These are phyloP conservation scores for Apogon talboti DNA, from an alignment of 2,797 vertebrate genomes.

Conservation along the genomic window DNA sequence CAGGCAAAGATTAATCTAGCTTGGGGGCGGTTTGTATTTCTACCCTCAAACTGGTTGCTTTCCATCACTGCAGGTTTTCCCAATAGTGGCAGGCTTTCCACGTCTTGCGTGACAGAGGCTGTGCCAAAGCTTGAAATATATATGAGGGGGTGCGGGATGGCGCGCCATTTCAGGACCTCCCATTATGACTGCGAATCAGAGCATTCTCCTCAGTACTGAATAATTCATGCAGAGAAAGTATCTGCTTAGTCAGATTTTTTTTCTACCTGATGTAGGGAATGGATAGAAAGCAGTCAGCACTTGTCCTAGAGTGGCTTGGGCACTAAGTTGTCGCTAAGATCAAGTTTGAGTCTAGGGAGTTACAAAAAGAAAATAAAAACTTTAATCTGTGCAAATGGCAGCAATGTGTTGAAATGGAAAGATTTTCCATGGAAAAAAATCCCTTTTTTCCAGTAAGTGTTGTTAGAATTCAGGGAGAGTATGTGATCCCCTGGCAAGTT, in stretches of 20 bases:
- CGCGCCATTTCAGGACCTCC: constrained; percentile 74
- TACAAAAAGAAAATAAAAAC: constrained; percentile 49
- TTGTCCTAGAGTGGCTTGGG: constrained; percentile 19
- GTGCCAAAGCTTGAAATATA: constrained; percentile 73
- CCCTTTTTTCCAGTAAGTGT: constrained; percentile 35
- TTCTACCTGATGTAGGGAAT: constrained; percentile 36
- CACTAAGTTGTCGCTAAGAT: constrained; percentile 37
- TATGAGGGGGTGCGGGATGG: constrained; percentile 59
- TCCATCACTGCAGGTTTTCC: constrained; percentile 25
- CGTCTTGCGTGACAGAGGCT: constrained; percentile 67
- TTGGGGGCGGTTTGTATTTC: constrained; percentile 2
- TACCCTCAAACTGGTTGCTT: constrained; percentile 15
- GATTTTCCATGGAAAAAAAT: constrained; percentile 5
- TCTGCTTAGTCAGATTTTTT: constrained; percentile 76
- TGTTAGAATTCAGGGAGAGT: constrained; percentile 34
- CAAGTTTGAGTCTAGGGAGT: constrained; percentile 21
- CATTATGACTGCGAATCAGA: constrained; percentile 76
- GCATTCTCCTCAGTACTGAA: constrained; percentile 71
- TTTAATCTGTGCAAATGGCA: constrained; percentile 50
- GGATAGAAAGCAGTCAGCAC: constrained; percentile 53
- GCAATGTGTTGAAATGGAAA: constrained; percentile 38
- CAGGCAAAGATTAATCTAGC: constrained; percentile 18
- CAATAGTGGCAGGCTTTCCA: constrained; percentile 21
- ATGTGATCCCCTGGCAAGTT: constrained; percentile 37
- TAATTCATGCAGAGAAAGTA: constrained; percentile 76